phyloP scores from a whole-genome alignment of 1,140 invertebrate species.

The Ips nitidus region DNA sequence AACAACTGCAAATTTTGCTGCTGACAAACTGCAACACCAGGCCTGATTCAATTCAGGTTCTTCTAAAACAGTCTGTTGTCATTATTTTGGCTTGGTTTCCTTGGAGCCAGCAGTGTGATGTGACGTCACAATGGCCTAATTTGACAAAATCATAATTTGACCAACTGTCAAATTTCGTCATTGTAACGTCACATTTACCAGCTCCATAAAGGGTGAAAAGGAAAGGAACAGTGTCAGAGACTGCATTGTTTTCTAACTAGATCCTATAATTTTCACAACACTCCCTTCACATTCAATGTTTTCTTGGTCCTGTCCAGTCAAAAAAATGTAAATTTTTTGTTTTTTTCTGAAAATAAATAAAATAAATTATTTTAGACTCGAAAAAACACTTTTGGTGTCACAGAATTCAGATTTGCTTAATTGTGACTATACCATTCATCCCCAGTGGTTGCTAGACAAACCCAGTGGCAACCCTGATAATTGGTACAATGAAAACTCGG shows the following conservation, averaged over 20 bases:
- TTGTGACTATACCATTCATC: slow-evolving; percentile 64
- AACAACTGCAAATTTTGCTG: neutral
- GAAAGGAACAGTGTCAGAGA: neutral
- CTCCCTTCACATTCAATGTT: neutral
- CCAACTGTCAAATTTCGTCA: no score
- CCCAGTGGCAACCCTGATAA: slow-evolving; percentile 55
- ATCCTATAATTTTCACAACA: neutral
- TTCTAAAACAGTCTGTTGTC: no score
- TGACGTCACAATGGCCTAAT: no score
- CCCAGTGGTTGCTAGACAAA: slow-evolving; percentile 67
- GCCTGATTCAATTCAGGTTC: no score
- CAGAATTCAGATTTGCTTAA: slow-evolving; percentile 57
- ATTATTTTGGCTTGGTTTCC: no score
- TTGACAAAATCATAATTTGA: no score
- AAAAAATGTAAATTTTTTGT: slow-evolving; percentile 1
- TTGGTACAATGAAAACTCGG: slow-evolving; percentile 43
- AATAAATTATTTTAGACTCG: slow-evolving; percentile 45
- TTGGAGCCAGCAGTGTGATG: no score
- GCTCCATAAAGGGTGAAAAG: no score
- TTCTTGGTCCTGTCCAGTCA: neutral
- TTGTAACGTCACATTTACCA: no score
- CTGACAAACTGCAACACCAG: no score
- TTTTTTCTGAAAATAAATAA: neutral
- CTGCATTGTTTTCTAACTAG: neutral
- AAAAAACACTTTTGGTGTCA: slow-evolving; percentile 55